Evolutionary conservation across 2,113 vertebrate species (phyloP).

Genomic region (Peromyscus californicus): DNA sequence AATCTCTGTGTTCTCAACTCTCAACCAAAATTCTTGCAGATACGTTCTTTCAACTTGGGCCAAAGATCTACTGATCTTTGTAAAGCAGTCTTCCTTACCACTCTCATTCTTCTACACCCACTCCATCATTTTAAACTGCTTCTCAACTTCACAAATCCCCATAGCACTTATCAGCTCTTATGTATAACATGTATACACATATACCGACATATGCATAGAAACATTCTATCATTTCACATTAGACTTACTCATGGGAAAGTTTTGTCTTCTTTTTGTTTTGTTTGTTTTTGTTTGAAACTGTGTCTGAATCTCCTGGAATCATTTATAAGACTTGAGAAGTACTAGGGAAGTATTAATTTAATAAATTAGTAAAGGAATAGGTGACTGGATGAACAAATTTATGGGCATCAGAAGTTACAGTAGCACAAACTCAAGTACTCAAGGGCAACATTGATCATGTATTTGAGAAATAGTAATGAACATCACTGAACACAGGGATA

Average conservation of each 20-base stretch:
- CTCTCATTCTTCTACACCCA: accelerated
- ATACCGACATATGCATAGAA: background rate
- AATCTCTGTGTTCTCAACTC: background rate
- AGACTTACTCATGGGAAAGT: background rate
- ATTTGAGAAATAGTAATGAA: background rate
- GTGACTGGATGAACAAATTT: background rate
- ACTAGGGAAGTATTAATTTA: background rate
- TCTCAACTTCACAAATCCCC: background rate
- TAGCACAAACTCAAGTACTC: background rate
- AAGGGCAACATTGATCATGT: background rate
- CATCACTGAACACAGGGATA: background rate
- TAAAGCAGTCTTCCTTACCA: background rate
- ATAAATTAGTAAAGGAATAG: background rate
- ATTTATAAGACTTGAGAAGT: background rate
- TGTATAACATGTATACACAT: background rate
- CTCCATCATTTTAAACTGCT: background rate
- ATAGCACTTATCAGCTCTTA: background rate
- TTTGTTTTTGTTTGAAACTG: background rate
- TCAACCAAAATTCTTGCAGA: background rate
- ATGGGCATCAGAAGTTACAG: background rate
- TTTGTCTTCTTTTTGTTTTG: background rate
- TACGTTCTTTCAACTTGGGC: background rate
- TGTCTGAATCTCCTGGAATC: background rate
- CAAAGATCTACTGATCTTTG: background rate
- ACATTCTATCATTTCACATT: background rate